phyloP scores from a whole-genome alignment of 1,140 invertebrate genomes.

The Nasonia longicornis region DNA sequence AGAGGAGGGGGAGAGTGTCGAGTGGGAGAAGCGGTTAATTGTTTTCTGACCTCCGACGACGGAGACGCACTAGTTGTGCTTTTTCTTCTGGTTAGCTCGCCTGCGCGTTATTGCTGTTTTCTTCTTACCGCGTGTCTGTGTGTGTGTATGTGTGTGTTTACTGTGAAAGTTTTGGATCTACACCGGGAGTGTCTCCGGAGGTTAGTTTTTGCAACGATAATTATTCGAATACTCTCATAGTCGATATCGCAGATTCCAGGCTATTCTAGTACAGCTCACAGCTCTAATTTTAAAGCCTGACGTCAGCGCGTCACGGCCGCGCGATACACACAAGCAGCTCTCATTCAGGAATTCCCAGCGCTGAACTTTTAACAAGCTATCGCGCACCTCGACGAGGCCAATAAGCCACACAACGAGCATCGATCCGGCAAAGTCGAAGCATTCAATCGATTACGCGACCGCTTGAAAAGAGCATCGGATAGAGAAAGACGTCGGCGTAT shows the following conservation, averaged over 20 bases:
- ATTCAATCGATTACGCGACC: not conserved
- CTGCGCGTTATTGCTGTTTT: not conserved
- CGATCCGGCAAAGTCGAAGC: not conserved
- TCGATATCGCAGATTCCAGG: no score
- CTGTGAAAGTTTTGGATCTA: no score
- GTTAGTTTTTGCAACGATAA: no score
- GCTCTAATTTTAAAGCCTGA: no score
- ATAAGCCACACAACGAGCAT: not conserved
- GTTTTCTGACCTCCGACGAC: slow-evolving; percentile 9
- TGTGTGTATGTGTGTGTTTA: no score
- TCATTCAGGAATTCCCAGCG: no score
- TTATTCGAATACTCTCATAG: no score
- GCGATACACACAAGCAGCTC: no score
- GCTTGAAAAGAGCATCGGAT: not conserved
- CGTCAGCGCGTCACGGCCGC: no score
- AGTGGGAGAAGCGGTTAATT: not conserved
- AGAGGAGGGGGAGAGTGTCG: not conserved
- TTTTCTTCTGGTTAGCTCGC: not conserved
- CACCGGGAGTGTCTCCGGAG: no score
- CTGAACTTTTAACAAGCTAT: not conserved
- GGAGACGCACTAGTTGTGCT: not conserved
- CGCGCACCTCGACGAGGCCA: not conserved
- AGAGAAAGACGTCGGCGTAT: not conserved
- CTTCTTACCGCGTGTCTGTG: no score
- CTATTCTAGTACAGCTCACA: no score